Percentiles rank a stretch among this genome's conserved stretches.
Evolutionary conservation across 2,113 vertebrate species (phyloP).

Genomic region (Toxotes chatareus): DNA sequence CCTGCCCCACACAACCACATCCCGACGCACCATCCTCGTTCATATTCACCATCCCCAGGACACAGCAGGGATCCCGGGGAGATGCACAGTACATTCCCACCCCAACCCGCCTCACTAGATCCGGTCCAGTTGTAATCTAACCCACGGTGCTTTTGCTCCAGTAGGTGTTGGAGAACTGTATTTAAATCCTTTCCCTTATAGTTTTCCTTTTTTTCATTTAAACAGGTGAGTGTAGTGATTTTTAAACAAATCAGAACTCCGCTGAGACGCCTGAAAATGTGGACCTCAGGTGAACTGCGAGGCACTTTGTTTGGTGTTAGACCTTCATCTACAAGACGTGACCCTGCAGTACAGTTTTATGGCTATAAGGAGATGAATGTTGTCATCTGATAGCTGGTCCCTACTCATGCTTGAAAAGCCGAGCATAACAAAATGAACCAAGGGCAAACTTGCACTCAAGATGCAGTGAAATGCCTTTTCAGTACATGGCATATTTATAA

Average conservation of each 20-base stretch:
- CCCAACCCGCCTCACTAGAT: neutral
- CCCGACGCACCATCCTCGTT: neutral
- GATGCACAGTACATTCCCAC: neutral
- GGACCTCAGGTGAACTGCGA: conserved; percentile 5
- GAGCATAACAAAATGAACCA: conserved; percentile 37
- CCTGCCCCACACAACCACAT: conserved; percentile 11
- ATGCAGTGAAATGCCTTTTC: conserved; percentile 31
- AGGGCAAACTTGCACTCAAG: conserved; percentile 13
- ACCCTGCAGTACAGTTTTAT: conserved; percentile 28
- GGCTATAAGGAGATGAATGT: conserved; percentile 21
- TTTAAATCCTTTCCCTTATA: neutral
- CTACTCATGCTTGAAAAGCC: conserved; percentile 27
- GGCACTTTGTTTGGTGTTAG: conserved; percentile 10
- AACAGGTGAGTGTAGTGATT: neutral
- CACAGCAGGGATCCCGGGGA: neutral
- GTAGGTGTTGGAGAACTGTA: neutral
- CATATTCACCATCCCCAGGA: neutral
- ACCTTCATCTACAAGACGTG: conserved; percentile 15
- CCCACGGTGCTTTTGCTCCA: neutral
- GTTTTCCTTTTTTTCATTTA: neutral
- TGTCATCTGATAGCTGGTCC: conserved; percentile 23
- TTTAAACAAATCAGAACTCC: neutral
- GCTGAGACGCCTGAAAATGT: neutral
- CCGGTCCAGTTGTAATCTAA: neutral
- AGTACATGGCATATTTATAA: conserved; percentile 16